phyloP scores from a whole-genome alignment of 30 jellyfish, hydroid and myxozoan species.

The Chrysaora quinquecirrha region DNA sequence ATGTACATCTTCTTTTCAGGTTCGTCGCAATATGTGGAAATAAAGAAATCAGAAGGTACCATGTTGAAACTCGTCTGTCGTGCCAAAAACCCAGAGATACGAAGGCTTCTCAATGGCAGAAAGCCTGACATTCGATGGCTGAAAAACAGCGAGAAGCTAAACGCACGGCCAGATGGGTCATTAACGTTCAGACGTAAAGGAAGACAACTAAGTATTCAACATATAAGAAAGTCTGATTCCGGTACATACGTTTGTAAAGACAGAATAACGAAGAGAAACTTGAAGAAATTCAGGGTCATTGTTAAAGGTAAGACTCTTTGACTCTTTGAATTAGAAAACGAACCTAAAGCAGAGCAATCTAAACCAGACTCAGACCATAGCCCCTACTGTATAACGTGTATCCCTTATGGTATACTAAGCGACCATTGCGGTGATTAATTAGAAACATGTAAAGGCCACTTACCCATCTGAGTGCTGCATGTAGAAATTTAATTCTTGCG shows the following conservation, averaged over 20 bases:
- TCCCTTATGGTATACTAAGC: not conserved
- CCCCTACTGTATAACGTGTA: not conserved
- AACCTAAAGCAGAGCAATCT: not conserved
- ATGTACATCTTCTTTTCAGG: not conserved
- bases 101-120: not conserved
- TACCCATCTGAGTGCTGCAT: not conserved
- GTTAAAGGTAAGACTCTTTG: conserved; percentile 29
- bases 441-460: not conserved
- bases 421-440: not conserved
- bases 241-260: conserved; percentile 42
- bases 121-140: conserved; percentile 5
- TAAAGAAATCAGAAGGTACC: not conserved
- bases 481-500: not conserved
- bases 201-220: not conserved
- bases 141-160: not conserved
- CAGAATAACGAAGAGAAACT: not conserved
- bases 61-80: not conserved
- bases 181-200: conserved; percentile 19
- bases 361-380: not conserved
- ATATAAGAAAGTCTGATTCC: conserved; percentile 9
- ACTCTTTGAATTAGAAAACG: not conserved
- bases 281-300: conserved; percentile 17
- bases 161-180: not conserved
- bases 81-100: not conserved
- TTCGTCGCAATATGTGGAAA: not conserved